These are phyloP conservation scores for Aeoliscus strigatus DNA, from an alignment of 2,797 vertebrate species.

Conservation along the genomic window DNA sequence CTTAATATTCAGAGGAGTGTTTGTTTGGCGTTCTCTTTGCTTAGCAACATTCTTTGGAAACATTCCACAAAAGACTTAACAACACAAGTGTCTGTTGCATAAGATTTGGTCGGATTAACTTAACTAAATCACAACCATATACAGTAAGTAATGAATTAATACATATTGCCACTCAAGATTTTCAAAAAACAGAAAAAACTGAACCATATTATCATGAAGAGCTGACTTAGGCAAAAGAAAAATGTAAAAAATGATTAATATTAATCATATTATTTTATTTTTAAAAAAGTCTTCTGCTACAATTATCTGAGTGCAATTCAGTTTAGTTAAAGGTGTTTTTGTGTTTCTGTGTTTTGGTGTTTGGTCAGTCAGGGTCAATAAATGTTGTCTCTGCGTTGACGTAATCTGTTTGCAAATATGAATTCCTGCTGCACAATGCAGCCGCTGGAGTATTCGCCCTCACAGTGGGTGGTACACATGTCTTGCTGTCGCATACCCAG, in stretches of 20 bases:
- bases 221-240: too few relatives aligned
- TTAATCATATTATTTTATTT: too few relatives aligned
- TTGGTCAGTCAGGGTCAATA: constrained; percentile 31
- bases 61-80: constrained; percentile 40
- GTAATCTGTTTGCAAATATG: constrained; percentile 68
- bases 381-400: constrained; percentile 33
- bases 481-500: constrained; percentile 51
- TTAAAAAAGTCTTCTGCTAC: too few relatives aligned
- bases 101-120: too few relatives aligned
- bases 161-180: too few relatives aligned
- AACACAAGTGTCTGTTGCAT: constrained; percentile 28
- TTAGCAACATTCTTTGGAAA: constrained; percentile 58
- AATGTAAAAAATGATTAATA: too few relatives aligned
- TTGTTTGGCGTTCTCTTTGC: constrained; percentile 48
- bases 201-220: too few relatives aligned
- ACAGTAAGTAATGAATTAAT: too few relatives aligned
- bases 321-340: constrained; percentile 24
- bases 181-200: too few relatives aligned
- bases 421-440: constrained; percentile 76
- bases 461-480: constrained; percentile 68
- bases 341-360: constrained; percentile 16
- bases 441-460: constrained; percentile 64
- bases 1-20: constrained; percentile 57
- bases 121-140: too few relatives aligned
- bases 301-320: too few relatives aligned